These are phyloP conservation scores for Eumacrocentrus americanus DNA, from an alignment of 2,888 invertebrate genomes.

Conservation along the genomic window DNA sequence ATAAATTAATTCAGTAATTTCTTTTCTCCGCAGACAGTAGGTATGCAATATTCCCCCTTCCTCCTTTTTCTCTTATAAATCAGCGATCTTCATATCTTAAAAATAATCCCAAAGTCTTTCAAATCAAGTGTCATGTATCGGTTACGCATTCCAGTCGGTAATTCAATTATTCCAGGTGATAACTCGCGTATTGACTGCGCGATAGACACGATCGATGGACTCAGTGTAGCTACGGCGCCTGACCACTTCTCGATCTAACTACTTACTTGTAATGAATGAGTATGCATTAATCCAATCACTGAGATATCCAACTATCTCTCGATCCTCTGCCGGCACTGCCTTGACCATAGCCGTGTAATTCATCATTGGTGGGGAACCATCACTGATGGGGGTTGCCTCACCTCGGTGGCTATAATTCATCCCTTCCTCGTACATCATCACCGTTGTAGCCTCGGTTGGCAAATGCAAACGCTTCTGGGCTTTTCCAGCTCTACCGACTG, in stretches of 20 bases:
- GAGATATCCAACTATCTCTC: conserved; percentile 69
- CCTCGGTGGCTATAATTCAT: conserved; percentile 44
- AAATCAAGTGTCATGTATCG: no score
- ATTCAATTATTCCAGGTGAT: background rate
- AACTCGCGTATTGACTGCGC: background rate
- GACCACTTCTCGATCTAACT: conserved; percentile 27
- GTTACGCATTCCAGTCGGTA: conserved; percentile 11
- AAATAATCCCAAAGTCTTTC: no score
- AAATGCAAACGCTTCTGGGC: conserved; percentile 42
- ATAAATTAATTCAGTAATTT: no score
- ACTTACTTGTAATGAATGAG: conserved; percentile 74
- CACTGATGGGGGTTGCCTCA: conserved; percentile 17
- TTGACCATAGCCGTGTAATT: conserved; percentile 61
- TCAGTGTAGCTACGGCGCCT: conserved; percentile 5
- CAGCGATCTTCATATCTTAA: no score
- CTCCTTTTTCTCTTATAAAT: no score
- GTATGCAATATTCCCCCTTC: no score
- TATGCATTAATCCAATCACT: conserved; percentile 75
- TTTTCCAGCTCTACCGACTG: conserved; percentile 47
- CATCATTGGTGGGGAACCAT: conserved; percentile 20
- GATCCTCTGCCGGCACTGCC: conserved; percentile 61
- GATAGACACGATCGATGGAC: background rate
- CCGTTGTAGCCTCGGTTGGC: conserved; percentile 28
- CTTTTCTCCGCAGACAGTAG: no score
- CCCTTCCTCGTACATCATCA: conserved; percentile 29